A percentile compares a stretch with the other conserved stretches of the same genome.
phyloP scores from a whole-genome alignment of 2,113 vertebrate species.

The Sclerurus mexicanus region DNA sequence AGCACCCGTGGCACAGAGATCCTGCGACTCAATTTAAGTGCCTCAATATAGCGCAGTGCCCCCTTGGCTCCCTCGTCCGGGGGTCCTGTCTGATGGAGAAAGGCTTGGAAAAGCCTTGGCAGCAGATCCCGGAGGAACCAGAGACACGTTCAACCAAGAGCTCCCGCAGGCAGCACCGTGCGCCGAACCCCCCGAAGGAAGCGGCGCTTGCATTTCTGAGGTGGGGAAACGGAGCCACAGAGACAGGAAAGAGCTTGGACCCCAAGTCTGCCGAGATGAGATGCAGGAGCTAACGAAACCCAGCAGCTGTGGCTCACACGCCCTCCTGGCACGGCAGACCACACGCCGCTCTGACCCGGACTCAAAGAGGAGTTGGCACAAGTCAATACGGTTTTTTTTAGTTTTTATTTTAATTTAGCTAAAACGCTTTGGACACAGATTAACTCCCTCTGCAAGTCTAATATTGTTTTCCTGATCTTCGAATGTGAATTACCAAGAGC shows the following conservation, averaged over 20 bases:
- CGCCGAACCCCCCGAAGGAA: rapidly evolving
- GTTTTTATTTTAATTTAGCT: constrained; percentile 8
- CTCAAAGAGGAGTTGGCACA: background rate
- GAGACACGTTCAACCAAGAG: background rate
- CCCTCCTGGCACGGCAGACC: background rate
- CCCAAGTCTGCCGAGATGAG: background rate
- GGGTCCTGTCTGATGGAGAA: background rate
- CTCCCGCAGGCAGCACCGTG: background rate
- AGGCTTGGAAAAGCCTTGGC: background rate
- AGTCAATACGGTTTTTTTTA: background rate
- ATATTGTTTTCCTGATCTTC: constrained; percentile 1
- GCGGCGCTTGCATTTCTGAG: background rate
- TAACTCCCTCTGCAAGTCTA: constrained; percentile 5
- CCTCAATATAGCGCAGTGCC: rapidly evolving
- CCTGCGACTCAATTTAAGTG: background rate
- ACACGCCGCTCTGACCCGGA: background rate
- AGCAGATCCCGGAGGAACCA: background rate
- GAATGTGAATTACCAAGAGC: background rate
- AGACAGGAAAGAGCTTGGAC: background rate
- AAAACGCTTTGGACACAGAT: constrained; percentile 27
- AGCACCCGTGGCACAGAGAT: background rate
- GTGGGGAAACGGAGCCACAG: background rate
- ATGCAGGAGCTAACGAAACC: background rate
- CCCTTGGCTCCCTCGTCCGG: background rate
- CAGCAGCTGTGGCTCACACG: background rate